Percentiles rank a stretch among this genome's conserved stretches.
phyloP scores from a whole-genome alignment of 2,888 invertebrate genomes.

The Polia nebulosa region DNA sequence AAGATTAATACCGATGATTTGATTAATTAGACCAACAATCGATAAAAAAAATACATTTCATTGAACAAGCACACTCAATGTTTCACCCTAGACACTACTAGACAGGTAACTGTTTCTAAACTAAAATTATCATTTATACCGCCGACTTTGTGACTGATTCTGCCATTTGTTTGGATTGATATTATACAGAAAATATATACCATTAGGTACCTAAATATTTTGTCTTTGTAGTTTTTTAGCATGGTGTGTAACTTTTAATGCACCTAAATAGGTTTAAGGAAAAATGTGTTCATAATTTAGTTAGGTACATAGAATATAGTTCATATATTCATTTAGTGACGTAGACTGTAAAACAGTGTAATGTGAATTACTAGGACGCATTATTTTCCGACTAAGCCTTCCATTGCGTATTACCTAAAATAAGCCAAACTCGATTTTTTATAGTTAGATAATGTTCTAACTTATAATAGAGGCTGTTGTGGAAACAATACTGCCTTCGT shows the following conservation, averaged over 20 bases:
- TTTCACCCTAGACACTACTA: neutral
- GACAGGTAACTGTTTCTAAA: constrained; percentile 4
- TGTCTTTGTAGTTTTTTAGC: constrained; percentile 78
- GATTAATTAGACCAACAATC: neutral
- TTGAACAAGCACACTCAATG: neutral
- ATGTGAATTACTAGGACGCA: constrained; percentile 71
- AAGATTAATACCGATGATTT: constrained; percentile 10
- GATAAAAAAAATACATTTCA: neutral
- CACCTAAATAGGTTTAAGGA: constrained; percentile 87
- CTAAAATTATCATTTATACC: constrained; percentile 38
- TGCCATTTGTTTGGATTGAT: constrained; percentile 64
- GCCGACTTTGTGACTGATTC: constrained; percentile 64
- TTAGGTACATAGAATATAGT: constrained; percentile 85
- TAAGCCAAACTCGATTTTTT: constrained; percentile 64
- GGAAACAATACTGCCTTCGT: constrained; percentile 56
- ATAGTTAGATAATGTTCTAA: constrained; percentile 38
- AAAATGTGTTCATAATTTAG: constrained; percentile 91
- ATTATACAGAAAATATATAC: constrained; percentile 67
- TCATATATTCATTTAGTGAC: constrained; percentile 81
- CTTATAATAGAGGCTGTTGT: constrained; percentile 56
- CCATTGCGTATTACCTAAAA: constrained; percentile 65
- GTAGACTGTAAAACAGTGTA: constrained; percentile 89
- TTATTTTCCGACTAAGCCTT: constrained; percentile 64
- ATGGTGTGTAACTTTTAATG: constrained; percentile 83
- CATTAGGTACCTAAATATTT: constrained; percentile 69